These are phyloP conservation scores for Calameuta idolon DNA, from an alignment of 2,888 invertebrate species.

Conservation along the genomic window DNA sequence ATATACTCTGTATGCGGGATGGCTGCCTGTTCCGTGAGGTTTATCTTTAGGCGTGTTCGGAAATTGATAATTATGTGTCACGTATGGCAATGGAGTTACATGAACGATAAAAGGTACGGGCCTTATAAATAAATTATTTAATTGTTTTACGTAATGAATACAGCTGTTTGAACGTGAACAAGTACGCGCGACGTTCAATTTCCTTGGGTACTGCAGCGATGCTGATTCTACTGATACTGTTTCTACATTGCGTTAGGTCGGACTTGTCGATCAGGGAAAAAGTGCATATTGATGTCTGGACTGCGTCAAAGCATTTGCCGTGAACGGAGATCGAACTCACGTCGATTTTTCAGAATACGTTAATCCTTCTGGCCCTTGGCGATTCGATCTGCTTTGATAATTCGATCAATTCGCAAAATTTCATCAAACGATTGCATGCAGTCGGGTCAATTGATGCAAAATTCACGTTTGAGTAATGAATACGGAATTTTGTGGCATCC, in stretches of 20 bases:
- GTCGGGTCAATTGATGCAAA: background rate
- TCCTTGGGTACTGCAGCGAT: background rate
- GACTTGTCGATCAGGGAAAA: background rate
- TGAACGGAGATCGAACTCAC: background rate
- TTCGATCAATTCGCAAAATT: background rate
- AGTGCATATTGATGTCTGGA: background rate
- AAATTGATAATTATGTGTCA: slow-evolving; percentile 14
- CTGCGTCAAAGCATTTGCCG: background rate
- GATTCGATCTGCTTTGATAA: background rate
- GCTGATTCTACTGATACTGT: background rate
- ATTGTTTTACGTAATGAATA: background rate
- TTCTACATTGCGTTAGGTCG: background rate
- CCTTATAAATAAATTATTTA: slow-evolving; percentile 18
- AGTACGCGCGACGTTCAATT: background rate
- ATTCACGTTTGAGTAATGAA: background rate
- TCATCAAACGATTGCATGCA: background rate
- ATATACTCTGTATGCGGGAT: slow-evolving; percentile 15
- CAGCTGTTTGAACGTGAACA: background rate
- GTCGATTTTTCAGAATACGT: background rate
- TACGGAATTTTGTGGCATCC: background rate
- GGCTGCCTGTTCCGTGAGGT: slow-evolving; percentile 7
- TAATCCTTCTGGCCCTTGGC: background rate
- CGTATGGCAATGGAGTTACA: slow-evolving; percentile 18
- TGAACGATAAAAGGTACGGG: slow-evolving; percentile 18
- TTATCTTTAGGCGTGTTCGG: background rate